Conservation (phyloP, 1,140 invertebrate genomes). For the Battus philenor region DNA sequence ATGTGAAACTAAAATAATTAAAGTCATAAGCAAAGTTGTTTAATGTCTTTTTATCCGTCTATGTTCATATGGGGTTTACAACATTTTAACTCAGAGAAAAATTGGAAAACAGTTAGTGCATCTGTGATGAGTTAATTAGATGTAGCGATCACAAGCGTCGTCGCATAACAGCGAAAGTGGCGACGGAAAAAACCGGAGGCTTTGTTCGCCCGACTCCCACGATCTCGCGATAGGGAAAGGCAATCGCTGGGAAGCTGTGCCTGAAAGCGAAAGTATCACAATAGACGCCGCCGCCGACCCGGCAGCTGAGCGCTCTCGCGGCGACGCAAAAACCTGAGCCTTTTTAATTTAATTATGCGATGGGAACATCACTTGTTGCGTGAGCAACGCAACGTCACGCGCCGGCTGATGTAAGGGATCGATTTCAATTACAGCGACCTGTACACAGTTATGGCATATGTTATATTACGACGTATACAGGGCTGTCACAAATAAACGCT, state of each 20-base stretch:
- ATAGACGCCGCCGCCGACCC: slow-evolving; percentile 24
- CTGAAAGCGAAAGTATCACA: slow-evolving; percentile 58
- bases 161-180: slow-evolving; percentile 60
- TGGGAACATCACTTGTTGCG: slow-evolving; percentile 11
- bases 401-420: too few species aligned
- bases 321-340: background rate
- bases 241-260: slow-evolving; percentile 51
- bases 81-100: too few species aligned
- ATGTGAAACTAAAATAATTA: too few species aligned
- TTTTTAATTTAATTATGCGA: slow-evolving; percentile 15
- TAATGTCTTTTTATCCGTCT: too few species aligned
- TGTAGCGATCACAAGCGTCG: slow-evolving; percentile 36
- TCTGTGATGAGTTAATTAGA: slow-evolving; percentile 49
- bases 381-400: slow-evolving; percentile 2
- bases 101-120: too few species aligned
- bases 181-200: slow-evolving; percentile 54
- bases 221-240: slow-evolving; percentile 65
- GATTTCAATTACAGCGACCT: too few species aligned
- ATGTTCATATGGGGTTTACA: too few species aligned
- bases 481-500: too few species aligned
- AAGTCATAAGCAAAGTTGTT: too few species aligned
- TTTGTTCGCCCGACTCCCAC: slow-evolving; percentile 57
- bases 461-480: too few species aligned
- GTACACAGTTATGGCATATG: too few species aligned
- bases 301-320: slow-evolving; percentile 2